A percentile compares a stretch with the other conserved stretches of the same genome.
Conservation (phyloP, 2,797 vertebrate genomes). For the Tokudaia muenninki region DNA sequence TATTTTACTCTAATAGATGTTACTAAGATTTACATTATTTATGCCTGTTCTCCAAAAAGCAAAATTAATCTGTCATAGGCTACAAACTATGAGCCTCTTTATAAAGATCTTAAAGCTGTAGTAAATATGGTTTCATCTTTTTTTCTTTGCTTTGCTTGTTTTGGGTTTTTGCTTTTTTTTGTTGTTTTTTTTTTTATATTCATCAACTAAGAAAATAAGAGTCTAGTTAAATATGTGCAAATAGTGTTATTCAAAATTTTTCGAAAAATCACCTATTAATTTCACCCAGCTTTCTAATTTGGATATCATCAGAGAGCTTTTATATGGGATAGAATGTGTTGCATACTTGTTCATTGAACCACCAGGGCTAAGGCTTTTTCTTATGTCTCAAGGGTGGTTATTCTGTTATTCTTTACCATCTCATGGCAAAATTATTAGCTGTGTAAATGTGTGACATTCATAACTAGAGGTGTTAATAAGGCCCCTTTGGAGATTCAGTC, state of each 20-base stretch:
- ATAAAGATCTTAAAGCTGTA: background rate
- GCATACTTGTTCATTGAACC: conserved; percentile 18
- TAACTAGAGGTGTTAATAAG: conserved; percentile 68
- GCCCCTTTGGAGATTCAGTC: background rate
- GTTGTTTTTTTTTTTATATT: background rate
- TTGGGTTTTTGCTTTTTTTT: background rate
- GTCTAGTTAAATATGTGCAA: background rate
- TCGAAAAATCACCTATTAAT: background rate
- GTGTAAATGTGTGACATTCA: conserved; percentile 45
- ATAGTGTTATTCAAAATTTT: conserved; percentile 14
- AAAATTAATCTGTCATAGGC: background rate
- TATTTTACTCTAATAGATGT: conserved; percentile 19
- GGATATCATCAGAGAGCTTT: conserved; percentile 9
- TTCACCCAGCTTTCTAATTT: background rate
- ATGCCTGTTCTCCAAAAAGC: background rate
- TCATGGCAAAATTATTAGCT: conserved; percentile 46
- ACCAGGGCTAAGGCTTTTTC: conserved; percentile 30
- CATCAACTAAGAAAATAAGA: background rate
- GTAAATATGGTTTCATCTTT: background rate
- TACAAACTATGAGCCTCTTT: background rate
- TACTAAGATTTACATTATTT: background rate
- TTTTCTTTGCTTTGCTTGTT: background rate
- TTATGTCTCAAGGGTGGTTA: background rate
- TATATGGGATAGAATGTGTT: background rate
- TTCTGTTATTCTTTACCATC: conserved; percentile 17